Percentiles rank a stretch among this genome's conserved stretches.
These are phyloP conservation scores for Whitmania pigra DNA, from an alignment of 1,140 invertebrate species.

Conservation along the genomic window DNA sequence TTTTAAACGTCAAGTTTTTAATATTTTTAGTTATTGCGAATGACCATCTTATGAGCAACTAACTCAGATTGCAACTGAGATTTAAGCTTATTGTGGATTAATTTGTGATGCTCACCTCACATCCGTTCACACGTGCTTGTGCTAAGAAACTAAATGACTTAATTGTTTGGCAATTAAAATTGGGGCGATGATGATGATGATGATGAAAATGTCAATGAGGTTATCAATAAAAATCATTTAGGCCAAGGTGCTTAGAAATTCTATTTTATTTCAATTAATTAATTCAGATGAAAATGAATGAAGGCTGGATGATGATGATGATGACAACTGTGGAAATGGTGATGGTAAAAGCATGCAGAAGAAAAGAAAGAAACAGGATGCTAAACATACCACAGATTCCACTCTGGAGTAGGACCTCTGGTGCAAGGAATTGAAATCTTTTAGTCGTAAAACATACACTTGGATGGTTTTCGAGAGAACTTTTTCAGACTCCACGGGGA, in stretches of 20 bases:
- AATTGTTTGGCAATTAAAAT: too few relatives aligned
- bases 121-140: too few relatives aligned
- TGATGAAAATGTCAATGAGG: constrained; percentile 5
- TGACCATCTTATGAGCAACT: too few relatives aligned
- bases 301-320: neutral
- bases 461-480: constrained; percentile 73
- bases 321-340: neutral
- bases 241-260: too few relatives aligned
- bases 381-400: constrained; percentile 4
- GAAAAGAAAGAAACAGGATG: neutral
- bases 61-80: too few relatives aligned
- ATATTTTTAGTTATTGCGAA: too few relatives aligned
- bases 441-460: constrained; percentile 61
- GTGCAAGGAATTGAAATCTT: constrained; percentile 36
- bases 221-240: neutral
- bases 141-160: too few relatives aligned
- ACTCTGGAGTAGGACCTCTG: neutral
- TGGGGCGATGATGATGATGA: constrained; percentile 7
- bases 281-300: too few relatives aligned
- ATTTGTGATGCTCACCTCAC: too few relatives aligned
- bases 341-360: neutral
- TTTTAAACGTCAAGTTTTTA: too few relatives aligned
- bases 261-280: too few relatives aligned
- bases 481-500: constrained; percentile 59
- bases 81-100: too few relatives aligned